Evolutionary conservation across 2,888 invertebrate species (phyloP), one percentile per base, ranked within the genome.

Genomic region (Prenolepis imparis): DNA sequence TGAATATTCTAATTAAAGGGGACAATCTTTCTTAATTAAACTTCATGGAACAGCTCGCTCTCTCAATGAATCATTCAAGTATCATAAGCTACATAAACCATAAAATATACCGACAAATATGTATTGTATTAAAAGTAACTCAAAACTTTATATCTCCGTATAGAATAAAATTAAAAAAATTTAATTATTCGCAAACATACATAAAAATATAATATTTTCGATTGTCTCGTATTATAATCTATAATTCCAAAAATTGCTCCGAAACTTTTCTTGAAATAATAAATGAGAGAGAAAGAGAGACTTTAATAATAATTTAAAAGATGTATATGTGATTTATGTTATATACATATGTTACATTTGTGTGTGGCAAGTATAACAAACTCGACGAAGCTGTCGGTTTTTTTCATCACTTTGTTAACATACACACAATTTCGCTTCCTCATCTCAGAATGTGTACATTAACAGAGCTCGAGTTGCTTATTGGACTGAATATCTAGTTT

Each of bases 351-450:
- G 28, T 67, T 28, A 18, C 11, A 11, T 44, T 44, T 44, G 44
- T 11, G 6, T 18, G 12, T 41, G 41, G 68, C 18, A 61, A 57
- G 77, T 67, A 28, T 68, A 64, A 59, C 21, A 78, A 70, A 78
- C 70, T 55, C 41, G 44, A 68, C 15, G 18, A 21, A 39, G 41
- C 41, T 6, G 21, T 12, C 57, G 21, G 44, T 32, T 68, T 52
- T 66, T 66, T 75, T 39, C 9, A 0, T 1, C 44, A 24, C 36
- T 75, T 36, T 28, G 11, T 18, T 9, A 28, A 48, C 48, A n/a
- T n/a, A n/a, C n/a, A 48, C 48, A 18, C 0, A 52, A 6, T 68
- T 67, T 44, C 41, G 57, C 24, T 41, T 28, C 21, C 66, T 52
- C 75, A 18, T n/a, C 57, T 32, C 32, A 44, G 32, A 68, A 68